Evolutionary conservation across 2,888 invertebrate genomes (phyloP).

Genomic region (Punctoribates punctum): DNA sequence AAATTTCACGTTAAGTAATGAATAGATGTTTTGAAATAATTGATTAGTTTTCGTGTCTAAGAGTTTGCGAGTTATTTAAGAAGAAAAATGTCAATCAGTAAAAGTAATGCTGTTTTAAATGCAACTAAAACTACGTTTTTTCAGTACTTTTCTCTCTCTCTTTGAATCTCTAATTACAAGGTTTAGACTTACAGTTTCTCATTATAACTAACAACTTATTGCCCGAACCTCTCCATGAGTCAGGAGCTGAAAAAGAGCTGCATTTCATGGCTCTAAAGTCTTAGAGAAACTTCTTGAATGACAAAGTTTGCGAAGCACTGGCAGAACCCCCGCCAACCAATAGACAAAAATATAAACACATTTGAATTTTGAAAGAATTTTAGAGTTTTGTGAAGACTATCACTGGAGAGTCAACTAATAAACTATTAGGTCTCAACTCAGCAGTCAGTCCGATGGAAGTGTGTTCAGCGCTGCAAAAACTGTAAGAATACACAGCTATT

Average conservation of each 20-base stretch:
- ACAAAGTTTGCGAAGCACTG: not conserved
- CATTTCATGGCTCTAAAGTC: not conserved
- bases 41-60: not conserved
- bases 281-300: not conserved
- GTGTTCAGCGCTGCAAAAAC: not conserved
- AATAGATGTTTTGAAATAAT: not conserved
- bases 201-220: slow-evolving; percentile 24
- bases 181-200: slow-evolving; percentile 20
- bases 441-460: not conserved
- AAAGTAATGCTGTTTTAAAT: slow-evolving; percentile 15
- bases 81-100: slow-evolving; percentile 14
- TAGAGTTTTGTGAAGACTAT: not conserved
- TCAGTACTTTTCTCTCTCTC: not conserved
- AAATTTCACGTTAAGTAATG: not conserved
- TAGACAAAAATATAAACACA: slow-evolving; percentile 15
- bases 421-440: slow-evolving; percentile 30
- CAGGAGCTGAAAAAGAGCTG: not conserved
- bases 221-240: not conserved
- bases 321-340: slow-evolving; percentile 2
- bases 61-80: not conserved
- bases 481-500: not conserved
- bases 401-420: slow-evolving; percentile 12
- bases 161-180: slow-evolving; percentile 9
- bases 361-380: not conserved
- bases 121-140: not conserved